Evolutionary conservation across 2,113 vertebrate genomes (phyloP), one percentile per base, ranked within the genome.

Genomic region (Zosterops japonicus): DNA sequence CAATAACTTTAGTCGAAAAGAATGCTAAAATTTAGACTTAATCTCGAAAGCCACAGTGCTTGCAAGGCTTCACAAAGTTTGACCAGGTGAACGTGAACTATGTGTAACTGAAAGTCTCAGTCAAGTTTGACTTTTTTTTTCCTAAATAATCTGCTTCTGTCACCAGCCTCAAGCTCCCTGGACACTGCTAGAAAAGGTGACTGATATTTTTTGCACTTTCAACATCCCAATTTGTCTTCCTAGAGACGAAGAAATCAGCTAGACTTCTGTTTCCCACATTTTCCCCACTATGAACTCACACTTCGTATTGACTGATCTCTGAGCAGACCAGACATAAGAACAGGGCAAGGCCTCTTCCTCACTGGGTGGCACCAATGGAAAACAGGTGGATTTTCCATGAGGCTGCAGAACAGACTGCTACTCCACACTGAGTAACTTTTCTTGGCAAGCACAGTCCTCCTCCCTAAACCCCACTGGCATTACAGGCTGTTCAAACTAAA

Each of bases 331-430:
- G 49, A 14, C 8, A 2, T 12, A 52, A 18, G 6, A 47, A 21
- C 2, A 11, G 20, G 17, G 16, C 31, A 61, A 82, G 44, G n/a
- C 22, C 29, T 28, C 17, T 13, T 59, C 61, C 19, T 59, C 29
- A 1, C 3, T 0, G 0, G 5, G 18, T 35, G 35, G n/a, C 33
- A 76, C 10, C 53, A 67, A 8, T 3, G 28, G 16, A 47, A 64
- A 90, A 64, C 1, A 8, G 7, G 12, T 36, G 24, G 12, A 25
- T 42, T 79, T 49, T 47, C 53, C 68, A 49, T 9, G 5, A 77
- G 87, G 44, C 8, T n/a, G 47, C 35, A 28, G 25, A 7, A 50
- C 25, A 69, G 42, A n/a, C 17, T 1, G 0, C 23, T 60, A 25
- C 35, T 41, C 70, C 10, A 4, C 20, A 55, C 0, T 11, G 11